A percentile compares a stretch with the other conserved stretches of the same genome.
Conservation (phyloP, 2,797 vertebrate genomes). For the Apodemus agrarius region DNA sequence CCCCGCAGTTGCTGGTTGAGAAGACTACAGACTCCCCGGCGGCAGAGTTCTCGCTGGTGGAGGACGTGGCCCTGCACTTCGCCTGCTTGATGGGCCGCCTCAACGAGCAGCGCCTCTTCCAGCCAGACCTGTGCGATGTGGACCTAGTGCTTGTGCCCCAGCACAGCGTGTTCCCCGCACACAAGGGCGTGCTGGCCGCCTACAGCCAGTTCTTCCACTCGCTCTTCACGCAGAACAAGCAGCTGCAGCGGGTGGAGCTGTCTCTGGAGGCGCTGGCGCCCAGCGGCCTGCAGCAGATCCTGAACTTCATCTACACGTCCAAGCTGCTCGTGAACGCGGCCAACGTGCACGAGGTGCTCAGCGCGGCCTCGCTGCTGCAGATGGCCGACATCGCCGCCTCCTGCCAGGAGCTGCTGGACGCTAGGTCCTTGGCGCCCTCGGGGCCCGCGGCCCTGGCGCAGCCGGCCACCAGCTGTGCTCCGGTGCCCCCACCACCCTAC, state of each 20-base stretch:
- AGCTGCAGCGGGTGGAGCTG: constrained; percentile 96
- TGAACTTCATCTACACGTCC: constrained; percentile 99
- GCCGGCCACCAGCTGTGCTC: constrained; percentile 74
- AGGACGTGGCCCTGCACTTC: constrained; percentile 97
- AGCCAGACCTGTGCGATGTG: constrained; percentile 96
- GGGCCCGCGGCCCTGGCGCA: constrained; percentile 91
- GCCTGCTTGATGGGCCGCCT: constrained; percentile 98
- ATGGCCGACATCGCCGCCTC: constrained; percentile 97
- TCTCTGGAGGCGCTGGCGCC: constrained; percentile 96
- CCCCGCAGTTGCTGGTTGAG: constrained; percentile 95
- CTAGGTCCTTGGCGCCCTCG: constrained; percentile 91
- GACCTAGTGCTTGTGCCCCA: constrained; percentile 97
- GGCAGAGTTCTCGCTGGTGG: constrained; percentile 96
- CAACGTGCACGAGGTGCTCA: constrained; percentile 96
- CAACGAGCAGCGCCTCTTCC: constrained; percentile 97
- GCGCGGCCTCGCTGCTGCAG: constrained; percentile 95
- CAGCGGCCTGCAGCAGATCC: constrained; percentile 97
- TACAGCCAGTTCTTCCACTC: constrained; percentile 99
- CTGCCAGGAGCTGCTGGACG: constrained; percentile 95
- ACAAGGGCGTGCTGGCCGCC: constrained; percentile 97
- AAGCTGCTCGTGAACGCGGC: constrained; percentile 95
- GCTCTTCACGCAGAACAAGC: constrained; percentile 98
- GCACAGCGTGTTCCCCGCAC: constrained; percentile 96
- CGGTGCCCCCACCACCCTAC: constrained; percentile 83
- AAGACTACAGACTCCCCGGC: constrained; percentile 96